Base-by-base conservation (phyloP, 2,888 invertebrate genomes). In the Myathropa florea region DNA sequence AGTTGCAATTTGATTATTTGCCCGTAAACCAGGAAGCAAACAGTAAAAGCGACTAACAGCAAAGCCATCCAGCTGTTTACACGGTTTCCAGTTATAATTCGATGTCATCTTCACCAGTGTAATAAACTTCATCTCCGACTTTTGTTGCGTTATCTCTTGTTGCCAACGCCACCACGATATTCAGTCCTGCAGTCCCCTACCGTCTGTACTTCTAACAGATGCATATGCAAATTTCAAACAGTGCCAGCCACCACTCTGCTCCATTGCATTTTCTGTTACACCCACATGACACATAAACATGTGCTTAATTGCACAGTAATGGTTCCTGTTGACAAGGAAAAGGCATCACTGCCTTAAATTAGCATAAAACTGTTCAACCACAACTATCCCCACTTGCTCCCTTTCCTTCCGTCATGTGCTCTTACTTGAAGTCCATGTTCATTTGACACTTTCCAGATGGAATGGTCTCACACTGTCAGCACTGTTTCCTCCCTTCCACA, bases 261-360 rank as follows among this genome's bases (percentile, higher is more conserved):
- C 36, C 75, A 86, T 71, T 75, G 86, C 72, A 77, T 79, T 71
- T 78, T 75, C 83, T 79, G 71, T 53, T 65, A 79, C 86, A 82
- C 86, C 83, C 86, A 73, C 78, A 83, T 86, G 83, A 61, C 83
- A 86, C 88, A 88, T 89, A 90, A 90, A 89, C 89, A 90, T 89
- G 89, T 88, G 89, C 89, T 90, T 90, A 90, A 90, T 90, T 89
- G 90, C 89, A 89, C 89, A 88, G 89, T 90, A 89, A 89, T 89
- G 88, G 89, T 75, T 88, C 76, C 87, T 90, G 89, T 90, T 90
- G 90, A 90, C 90, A 90, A 89, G 89, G 88, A 89, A 90, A 89
- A 89, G 88, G 89, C 89, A 89, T 89, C 88, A 88, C 86, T 67
- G 86, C 71, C 61, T 67, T 79, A 83, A 83, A 86, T 86, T 86